Evolutionary conservation across 2,888 invertebrate genomes (phyloP), one percentile per base, ranked within the genome.

Genomic region (Rhagophthalmus giganteus): DNA sequence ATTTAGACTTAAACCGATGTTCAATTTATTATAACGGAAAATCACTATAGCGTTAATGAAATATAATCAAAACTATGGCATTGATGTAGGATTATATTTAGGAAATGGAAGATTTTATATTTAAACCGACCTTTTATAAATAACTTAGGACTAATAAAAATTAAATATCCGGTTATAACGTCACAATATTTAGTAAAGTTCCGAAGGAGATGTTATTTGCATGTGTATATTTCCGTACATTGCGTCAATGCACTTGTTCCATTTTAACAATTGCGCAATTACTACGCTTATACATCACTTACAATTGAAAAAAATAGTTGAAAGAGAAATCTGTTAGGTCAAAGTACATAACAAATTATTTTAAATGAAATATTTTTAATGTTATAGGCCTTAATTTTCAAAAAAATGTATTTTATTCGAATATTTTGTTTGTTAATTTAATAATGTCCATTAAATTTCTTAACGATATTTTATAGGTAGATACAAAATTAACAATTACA

Each of bases 81-180:
- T 30, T 50, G 45, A 30, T 13, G 24, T 13, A n/a, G 33, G 28
- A 27, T 45, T 45, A 26, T 50, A 51, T 51, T 51, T 50, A 39
- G 34, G 34, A 45, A 34, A 45, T 45, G 24, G 51, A 32, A 51
- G 33, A 32, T 26, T 51, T 51, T 51, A 45, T 45, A 45, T 51
- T 32, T 51, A 34, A 40, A 26, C 13, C 28, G 44, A 44, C 51
- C 51, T 51, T 51, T 45, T 51, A 34, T 44, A 51, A 51, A 51
- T 51, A 39, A 26, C 14, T 35, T 41, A 7, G 7, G 27, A 26
- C 25, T 51, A 38, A 45, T 51, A 44, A 51, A 42, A 39, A 20
- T 34, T 50, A 38, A 45, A 45, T 51, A 51, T 51, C 51, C 51
- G 44, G 39, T 45, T 20, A 16, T 31, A 31, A 28, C 42, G 39